A percentile compares a stretch with the other conserved stretches of the same genome.
These are phyloP conservation scores for Chitala chitala DNA, from an alignment of 2,113 vertebrate species.

Conservation along the genomic window DNA sequence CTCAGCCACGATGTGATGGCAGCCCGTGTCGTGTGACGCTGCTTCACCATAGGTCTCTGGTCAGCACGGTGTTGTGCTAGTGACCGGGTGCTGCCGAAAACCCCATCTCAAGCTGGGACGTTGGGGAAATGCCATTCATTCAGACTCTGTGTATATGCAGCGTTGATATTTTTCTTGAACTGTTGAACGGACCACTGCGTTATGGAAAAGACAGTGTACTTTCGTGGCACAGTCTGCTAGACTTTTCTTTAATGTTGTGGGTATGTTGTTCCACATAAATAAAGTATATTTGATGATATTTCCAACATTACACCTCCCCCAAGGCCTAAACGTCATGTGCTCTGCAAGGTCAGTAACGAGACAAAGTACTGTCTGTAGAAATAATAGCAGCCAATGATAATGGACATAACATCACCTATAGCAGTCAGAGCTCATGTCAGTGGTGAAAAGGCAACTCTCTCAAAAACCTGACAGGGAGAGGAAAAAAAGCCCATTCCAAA, in stretches of 20 bases:
- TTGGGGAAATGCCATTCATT: background rate
- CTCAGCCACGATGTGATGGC: constrained; percentile 63
- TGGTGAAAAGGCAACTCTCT: too few species aligned
- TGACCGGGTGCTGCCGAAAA: constrained; percentile 5
- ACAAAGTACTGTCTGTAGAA: background rate
- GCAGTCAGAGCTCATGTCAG: too few species aligned
- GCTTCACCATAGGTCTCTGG: constrained; percentile 55
- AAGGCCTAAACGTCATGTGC: constrained; percentile 1
- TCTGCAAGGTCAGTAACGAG: constrained; percentile 24
- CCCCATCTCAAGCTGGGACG: background rate
- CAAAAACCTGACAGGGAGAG: too few species aligned
- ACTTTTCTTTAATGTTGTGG: too few species aligned
- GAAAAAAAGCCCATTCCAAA: too few species aligned
- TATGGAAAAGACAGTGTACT: too few species aligned
- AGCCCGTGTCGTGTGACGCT: constrained; percentile 46
- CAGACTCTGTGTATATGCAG: background rate
- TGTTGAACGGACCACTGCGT: too few species aligned
- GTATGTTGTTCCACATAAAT: constrained; percentile 20
- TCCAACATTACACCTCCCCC: background rate
- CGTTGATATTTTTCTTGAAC: too few species aligned
- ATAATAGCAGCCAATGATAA: background rate
- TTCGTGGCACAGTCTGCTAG: too few species aligned
- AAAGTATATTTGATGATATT: constrained; percentile 1
- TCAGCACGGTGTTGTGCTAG: constrained; percentile 39
- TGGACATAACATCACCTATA: background rate